These are phyloP conservation scores for Crotalus horridus DNA, from an alignment of 2,113 vertebrate species.

Conservation along the genomic window DNA sequence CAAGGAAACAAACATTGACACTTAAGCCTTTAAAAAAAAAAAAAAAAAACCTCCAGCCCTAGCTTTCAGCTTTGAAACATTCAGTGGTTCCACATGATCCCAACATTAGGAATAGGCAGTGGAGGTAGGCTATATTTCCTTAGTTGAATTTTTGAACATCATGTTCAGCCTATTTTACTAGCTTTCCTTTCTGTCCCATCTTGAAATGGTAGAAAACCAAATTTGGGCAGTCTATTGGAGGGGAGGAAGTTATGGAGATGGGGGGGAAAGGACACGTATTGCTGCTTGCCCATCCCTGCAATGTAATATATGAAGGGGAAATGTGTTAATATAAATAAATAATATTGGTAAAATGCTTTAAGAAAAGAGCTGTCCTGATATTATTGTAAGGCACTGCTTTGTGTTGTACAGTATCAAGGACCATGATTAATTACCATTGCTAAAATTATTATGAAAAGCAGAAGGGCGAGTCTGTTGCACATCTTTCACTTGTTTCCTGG, in stretches of 20 bases:
- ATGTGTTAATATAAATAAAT: background rate
- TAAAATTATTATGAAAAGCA: background rate
- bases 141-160: background rate
- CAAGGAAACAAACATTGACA: background rate
- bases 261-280: background rate
- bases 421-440: background rate
- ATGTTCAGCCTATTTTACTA: background rate
- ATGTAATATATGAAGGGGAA: background rate
- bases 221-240: background rate
- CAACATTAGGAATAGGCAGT: background rate
- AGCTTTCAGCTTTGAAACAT: background rate
- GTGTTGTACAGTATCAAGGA: background rate
- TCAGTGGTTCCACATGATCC: background rate
- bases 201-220: background rate
- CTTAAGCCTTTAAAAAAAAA: background rate
- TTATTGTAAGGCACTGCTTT: background rate
- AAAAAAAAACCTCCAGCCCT: background rate
- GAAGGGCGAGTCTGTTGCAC: background rate
- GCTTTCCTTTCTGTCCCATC: background rate
- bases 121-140: background rate
- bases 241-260: background rate
- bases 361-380: background rate
- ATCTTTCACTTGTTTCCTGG: background rate
- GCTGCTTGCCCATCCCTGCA: background rate
- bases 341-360: background rate